Conservation (phyloP, 2,888 invertebrate genomes). For the Melanophora roralis region DNA sequence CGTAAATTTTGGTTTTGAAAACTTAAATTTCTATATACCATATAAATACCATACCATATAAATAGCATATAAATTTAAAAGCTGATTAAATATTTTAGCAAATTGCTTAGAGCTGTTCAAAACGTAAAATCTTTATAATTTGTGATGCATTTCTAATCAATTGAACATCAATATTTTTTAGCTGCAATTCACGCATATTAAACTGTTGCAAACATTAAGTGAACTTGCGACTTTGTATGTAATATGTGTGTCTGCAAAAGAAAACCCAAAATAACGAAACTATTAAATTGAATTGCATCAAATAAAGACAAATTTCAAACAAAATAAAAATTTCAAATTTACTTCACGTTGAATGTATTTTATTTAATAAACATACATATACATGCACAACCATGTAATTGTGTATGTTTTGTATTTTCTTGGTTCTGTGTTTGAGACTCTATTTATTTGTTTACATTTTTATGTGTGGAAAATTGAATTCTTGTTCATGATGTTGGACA, state of each 20-base stretch:
- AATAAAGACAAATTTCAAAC: background rate
- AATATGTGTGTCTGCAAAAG: background rate
- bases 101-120: conserved; percentile 32
- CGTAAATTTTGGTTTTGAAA: too few species aligned
- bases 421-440: background rate
- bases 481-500: conserved; percentile 59
- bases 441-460: background rate
- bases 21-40: too few species aligned
- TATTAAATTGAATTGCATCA: conserved; percentile 27
- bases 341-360: background rate
- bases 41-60: too few species aligned
- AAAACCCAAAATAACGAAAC: background rate
- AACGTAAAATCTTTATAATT: conserved; percentile 46
- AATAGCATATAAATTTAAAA: conserved; percentile 26
- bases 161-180: conserved; percentile 32
- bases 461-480: conserved; percentile 56
- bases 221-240: background rate
- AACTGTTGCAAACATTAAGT: background rate
- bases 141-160: conserved; percentile 47
- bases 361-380: too few species aligned
- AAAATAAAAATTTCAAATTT: background rate
- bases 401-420: background rate
- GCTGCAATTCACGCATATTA: background rate
- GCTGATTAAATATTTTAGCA: conserved; percentile 20
- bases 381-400: background rate